Base-by-base conservation (phyloP, 2,888 invertebrate genomes). In the Cerastoderma edule region DNA sequence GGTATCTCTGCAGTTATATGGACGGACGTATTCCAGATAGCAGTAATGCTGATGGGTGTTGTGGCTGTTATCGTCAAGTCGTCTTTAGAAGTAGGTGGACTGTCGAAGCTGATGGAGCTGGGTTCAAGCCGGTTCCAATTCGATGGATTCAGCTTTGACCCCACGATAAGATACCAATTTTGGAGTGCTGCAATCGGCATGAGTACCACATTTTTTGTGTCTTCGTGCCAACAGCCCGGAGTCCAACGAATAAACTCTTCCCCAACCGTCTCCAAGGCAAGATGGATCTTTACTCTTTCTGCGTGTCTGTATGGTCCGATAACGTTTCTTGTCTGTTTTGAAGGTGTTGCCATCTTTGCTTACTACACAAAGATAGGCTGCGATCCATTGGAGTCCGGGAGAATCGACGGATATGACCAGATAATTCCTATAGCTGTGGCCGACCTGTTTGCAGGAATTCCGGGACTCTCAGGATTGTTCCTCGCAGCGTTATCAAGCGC, bases 1-100 rank as follows among this genome's bases (percentile, higher is more conserved):
- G 75, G 75, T 6, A 67, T 75, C n/a, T 67, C 64, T n/a, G 71
- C 71, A 10, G 75, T 75, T 1, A 75, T 75, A 4, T 75, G 75
- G 75, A 72, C 75, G 0, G 75, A 75, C n/a, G 75, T 75, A 0
- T 75, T 75, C 35, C 75, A 75, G 32, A 5, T 72, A 16, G 19
- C 63, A 2, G 54, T 75, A 19, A 75, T 75, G 75, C 22, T 75
- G 2, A 50, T 64, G 8, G 75, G 75, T 35, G 66, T 75, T 2
- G 35, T 75, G 27, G 75, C 68, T 19, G 60, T 70, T 19, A 39
- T 71, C 3, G 48, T 75, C 8, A 71, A 71, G 48, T 32, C 63
- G 1, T 54, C 63, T 1, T n/a, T 67, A 8, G 56, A 63, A 5
- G 50, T 57, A 1, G 75, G 75, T 16, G 75, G 75, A 4, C 22